Percentiles rank a stretch among this genome's conserved stretches.
Evolutionary conservation across 2,797 vertebrate species (phyloP).

Genomic region (Dromococcyx pavoninus): DNA sequence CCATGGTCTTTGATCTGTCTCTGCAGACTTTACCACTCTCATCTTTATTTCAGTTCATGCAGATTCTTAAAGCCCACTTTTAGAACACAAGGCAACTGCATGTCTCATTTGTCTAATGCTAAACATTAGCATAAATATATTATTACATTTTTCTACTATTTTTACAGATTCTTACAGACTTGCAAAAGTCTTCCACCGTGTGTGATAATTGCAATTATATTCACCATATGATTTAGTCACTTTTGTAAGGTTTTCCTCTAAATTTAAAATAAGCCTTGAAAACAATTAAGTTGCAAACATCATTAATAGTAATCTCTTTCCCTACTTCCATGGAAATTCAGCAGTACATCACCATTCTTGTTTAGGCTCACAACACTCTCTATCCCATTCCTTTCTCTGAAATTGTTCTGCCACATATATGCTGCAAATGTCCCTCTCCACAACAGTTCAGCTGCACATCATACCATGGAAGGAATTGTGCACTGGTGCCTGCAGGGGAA

Average conservation of each 20-base stretch:
- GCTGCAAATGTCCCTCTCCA: neutral
- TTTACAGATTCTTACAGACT: neutral
- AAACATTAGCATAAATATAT: neutral
- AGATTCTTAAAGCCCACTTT: neutral
- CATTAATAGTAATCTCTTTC: neutral
- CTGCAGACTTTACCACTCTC: neutral
- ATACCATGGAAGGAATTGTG: neutral
- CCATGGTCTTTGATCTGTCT: neutral
- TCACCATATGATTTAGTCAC: neutral
- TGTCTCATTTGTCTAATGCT: neutral
- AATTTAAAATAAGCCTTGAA: neutral
- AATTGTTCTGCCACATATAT: accelerated
- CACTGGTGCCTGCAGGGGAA: neutral
- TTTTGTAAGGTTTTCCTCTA: neutral
- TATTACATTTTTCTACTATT: neutral
- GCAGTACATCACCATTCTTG: neutral
- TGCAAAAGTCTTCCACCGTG: neutral
- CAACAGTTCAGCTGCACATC: neutral
- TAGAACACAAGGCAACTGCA: neutral
- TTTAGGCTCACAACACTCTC: neutral
- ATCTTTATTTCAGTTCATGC: neutral
- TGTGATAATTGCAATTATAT: neutral
- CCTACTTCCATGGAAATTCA: neutral
- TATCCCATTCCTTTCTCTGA: neutral
- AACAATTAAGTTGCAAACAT: neutral